Conservation (phyloP, 1,140 invertebrate genomes). For the Lysiphlebus fabarum region DNA sequence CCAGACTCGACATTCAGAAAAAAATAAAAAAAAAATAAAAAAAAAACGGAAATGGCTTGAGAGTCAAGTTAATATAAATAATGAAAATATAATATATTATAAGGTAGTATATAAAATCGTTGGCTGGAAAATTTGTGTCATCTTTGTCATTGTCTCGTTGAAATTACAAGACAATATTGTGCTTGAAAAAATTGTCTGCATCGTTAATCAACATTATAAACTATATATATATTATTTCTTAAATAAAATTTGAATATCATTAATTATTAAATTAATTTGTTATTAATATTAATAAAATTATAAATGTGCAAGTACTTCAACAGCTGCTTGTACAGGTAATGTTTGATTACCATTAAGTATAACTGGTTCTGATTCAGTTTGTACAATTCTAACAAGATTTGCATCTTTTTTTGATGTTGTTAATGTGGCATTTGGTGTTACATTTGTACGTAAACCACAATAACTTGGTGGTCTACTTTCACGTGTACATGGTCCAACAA, state of each 20-base stretch:
- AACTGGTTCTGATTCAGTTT: conserved; percentile 60
- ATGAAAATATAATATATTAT: neutral
- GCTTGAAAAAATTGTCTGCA: no score
- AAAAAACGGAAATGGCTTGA: neutral
- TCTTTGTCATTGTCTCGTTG: conserved; percentile 1
- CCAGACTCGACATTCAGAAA: neutral
- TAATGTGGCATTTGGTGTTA: conserved; percentile 38
- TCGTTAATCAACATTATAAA: no score
- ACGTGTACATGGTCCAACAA: conserved; percentile 35
- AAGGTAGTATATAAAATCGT: conserved; percentile 14
- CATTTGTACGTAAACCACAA: conserved; percentile 49
- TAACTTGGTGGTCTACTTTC: conserved; percentile 62
- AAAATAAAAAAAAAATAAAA: neutral
- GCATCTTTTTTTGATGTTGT: conserved; percentile 55
- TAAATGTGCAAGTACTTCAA: conserved; percentile 61
- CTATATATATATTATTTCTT: neutral
- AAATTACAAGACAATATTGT: neutral
- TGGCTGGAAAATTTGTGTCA: conserved; percentile 7
- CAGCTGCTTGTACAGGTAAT: conserved; percentile 47
- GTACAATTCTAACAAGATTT: conserved; percentile 64
- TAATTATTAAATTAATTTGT: neutral
- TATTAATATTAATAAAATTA: conserved; percentile 33
- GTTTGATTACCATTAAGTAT: conserved; percentile 57
- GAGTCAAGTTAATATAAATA: conserved; percentile 6
- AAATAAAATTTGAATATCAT: neutral